phyloP scores from a whole-genome alignment of 2,113 vertebrate species.

The Leucopsar rothschildi region DNA sequence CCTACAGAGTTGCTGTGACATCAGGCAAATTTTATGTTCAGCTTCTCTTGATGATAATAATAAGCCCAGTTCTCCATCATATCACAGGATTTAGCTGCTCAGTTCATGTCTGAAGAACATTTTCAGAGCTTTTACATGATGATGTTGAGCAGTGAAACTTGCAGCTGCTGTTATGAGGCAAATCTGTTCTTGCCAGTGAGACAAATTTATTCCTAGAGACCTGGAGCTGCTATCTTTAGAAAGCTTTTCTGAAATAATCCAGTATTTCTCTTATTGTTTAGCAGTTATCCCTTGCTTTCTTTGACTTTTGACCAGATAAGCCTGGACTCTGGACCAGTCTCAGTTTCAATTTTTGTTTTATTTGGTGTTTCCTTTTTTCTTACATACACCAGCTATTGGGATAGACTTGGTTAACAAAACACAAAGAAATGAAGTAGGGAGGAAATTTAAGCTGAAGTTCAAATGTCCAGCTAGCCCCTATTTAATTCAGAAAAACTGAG shows the following conservation, averaged over 20 bases:
- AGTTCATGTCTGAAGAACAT: background rate
- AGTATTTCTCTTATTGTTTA: background rate
- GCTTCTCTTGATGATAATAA: background rate
- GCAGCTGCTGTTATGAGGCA: background rate
- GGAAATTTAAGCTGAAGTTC: background rate
- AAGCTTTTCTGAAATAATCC: background rate
- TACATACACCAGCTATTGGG: background rate
- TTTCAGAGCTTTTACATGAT: background rate
- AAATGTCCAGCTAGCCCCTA: background rate
- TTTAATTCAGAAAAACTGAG: background rate
- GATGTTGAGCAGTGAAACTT: background rate
- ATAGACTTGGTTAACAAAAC: background rate
- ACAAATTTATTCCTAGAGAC: background rate
- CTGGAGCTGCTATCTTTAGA: background rate
- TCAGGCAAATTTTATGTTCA: background rate
- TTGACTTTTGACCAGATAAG: background rate
- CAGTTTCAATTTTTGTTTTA: background rate
- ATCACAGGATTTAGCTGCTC: background rate
- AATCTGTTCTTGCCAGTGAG: background rate
- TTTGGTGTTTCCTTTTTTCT: background rate
- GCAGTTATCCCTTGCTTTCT: background rate
- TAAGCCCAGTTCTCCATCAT: background rate
- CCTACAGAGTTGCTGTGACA: background rate
- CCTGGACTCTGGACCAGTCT: background rate
- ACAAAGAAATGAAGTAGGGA: background rate